A percentile compares a stretch with the other conserved stretches of the same genome.
Evolutionary conservation across 2,113 vertebrate genomes (phyloP).

Genomic region (Pachypanchax playfairii): DNA sequence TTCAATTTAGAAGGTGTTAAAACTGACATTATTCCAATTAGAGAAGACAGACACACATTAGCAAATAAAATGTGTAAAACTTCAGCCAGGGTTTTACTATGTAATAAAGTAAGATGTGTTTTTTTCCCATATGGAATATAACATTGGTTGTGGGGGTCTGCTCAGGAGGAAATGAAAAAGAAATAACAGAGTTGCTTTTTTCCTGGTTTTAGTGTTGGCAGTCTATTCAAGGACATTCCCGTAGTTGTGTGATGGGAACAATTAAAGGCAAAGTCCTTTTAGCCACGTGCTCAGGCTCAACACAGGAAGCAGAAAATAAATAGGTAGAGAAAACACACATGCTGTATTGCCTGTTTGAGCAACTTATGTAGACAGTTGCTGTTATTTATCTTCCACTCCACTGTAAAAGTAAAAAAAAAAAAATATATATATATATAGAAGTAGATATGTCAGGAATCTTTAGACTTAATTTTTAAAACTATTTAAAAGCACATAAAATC

Average conservation of each 20-base stretch:
- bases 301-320: slow-evolving; percentile 58
- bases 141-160: slow-evolving; percentile 21
- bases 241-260: slow-evolving; percentile 81
- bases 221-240: slow-evolving; percentile 64
- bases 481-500: slow-evolving; percentile 12
- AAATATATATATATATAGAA: no score
- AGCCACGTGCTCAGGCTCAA: slow-evolving; percentile 57
- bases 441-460: slow-evolving; percentile 11
- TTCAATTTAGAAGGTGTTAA: slow-evolving; percentile 59
- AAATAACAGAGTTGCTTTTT: slow-evolving; percentile 24
- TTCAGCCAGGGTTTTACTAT: slow-evolving; percentile 47
- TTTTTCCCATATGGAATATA: slow-evolving; percentile 35
- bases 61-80: slow-evolving; percentile 67
- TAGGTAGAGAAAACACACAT: slow-evolving; percentile 34
- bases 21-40: slow-evolving; percentile 41
- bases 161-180: slow-evolving; percentile 34
- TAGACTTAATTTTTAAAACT: background rate
- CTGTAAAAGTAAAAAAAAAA: background rate
- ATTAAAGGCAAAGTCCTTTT: slow-evolving; percentile 71
- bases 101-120: slow-evolving; percentile 38
- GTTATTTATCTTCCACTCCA: background rate
- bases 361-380: slow-evolving; percentile 4
- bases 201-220: slow-evolving; percentile 17
- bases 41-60: slow-evolving; percentile 46
- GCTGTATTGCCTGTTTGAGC: slow-evolving; percentile 25